A percentile compares a stretch with the other conserved stretches of the same genome.
These are phyloP conservation scores for pig (Sus scrofa) DNA, from an alignment of 2,113 vertebrate species.

Conservation along the genomic window DNA sequence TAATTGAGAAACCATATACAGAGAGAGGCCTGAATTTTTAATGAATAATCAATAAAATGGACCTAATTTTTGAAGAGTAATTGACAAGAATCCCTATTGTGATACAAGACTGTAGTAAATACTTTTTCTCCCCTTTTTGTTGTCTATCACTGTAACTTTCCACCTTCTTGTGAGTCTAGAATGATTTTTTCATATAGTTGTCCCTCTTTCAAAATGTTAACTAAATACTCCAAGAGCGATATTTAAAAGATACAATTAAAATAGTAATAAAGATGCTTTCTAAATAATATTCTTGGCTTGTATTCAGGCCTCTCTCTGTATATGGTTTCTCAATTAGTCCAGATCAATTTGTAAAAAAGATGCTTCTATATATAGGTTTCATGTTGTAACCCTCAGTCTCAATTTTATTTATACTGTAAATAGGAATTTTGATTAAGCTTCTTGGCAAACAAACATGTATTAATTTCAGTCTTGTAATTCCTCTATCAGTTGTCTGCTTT, in stretches of 20 bases:
- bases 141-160: background rate
- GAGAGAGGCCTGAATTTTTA: background rate
- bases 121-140: background rate
- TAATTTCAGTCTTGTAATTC: slow-evolving; percentile 78
- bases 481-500: slow-evolving; percentile 72
- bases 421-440: slow-evolving; percentile 61
- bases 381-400: slow-evolving; percentile 52
- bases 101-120: background rate
- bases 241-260: slow-evolving; percentile 42
- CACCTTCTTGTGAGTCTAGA: background rate
- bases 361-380: background rate
- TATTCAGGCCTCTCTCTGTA: background rate
- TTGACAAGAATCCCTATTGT: background rate
- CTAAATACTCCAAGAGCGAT: background rate
- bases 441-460: slow-evolving; percentile 68
- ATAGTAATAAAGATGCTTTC: background rate
- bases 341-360: slow-evolving; percentile 63
- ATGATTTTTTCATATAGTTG: background rate
- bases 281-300: slow-evolving; percentile 41
- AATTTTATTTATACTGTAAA: slow-evolving; percentile 64
- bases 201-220: background rate
- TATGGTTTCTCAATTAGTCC: background rate
- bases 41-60: background rate
- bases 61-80: background rate
- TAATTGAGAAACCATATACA: background rate